Conservation (phyloP, 1,140 invertebrate genomes). For the Babylonia areolata region DNA sequence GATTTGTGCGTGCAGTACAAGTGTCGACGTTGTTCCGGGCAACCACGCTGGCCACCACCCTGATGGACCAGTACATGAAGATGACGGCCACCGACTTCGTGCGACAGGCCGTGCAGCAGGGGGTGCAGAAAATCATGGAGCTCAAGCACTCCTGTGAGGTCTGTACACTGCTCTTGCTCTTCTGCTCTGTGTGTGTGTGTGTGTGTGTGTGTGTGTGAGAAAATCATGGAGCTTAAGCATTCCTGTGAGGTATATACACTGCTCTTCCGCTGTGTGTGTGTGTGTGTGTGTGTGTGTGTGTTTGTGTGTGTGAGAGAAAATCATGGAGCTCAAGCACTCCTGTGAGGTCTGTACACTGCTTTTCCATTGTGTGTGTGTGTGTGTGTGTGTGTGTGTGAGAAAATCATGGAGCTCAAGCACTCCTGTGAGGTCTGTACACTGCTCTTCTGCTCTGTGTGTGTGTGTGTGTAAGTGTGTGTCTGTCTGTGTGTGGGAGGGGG, state of each 20-base stretch:
- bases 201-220: background rate
- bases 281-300: background rate
- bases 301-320: background rate
- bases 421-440: slow-evolving; percentile 85
- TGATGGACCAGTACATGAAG: slow-evolving; percentile 98
- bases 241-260: slow-evolving; percentile 85
- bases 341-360: no score
- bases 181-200: no score
- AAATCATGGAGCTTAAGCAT: slow-evolving; percentile 94
- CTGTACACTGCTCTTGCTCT: slow-evolving; percentile 28
- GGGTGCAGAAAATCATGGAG: slow-evolving; percentile 92
- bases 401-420: slow-evolving; percentile 94
- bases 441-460: no score
- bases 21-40: slow-evolving; percentile 94
- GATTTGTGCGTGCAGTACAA: slow-evolving; percentile 82
- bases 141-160: slow-evolving; percentile 95
- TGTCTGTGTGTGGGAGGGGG: no score
- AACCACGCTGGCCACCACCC: slow-evolving; percentile 93
- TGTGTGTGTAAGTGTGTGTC: no score
- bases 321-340: no score
- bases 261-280: background rate
- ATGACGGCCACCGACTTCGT: slow-evolving; percentile 90
- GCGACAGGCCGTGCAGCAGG: slow-evolving; percentile 91
- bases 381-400: no score
- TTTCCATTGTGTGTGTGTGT: no score